Conservation (phyloP, 2,113 vertebrate species). For the Pteropus alecto region DNA sequence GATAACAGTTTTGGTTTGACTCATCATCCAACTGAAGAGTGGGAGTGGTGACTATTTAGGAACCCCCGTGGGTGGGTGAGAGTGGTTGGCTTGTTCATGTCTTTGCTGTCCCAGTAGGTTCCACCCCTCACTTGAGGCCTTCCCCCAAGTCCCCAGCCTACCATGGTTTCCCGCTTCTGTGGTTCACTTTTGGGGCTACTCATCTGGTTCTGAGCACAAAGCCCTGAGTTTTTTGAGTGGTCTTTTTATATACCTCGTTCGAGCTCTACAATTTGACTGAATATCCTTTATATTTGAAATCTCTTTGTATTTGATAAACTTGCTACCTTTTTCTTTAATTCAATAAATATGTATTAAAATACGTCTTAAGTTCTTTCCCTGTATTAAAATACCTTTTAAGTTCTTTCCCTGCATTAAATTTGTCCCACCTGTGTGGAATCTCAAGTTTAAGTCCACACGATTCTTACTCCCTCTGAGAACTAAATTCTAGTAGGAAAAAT, state of each 20-base stretch:
- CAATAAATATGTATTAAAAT: neutral
- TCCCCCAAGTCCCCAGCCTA: neutral
- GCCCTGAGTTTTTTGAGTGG: neutral
- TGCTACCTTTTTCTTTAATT: neutral
- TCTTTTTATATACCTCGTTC: neutral
- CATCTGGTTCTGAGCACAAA: neutral
- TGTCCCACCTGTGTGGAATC: neutral
- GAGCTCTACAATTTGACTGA: neutral
- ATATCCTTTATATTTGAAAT: neutral
- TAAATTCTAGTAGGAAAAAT: neutral
- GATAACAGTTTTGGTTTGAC: conserved; percentile 43
- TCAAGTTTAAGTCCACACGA: neutral
- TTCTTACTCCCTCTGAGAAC: neutral
- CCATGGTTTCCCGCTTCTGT: neutral
- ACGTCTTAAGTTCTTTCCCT: neutral
- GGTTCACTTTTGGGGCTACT: neutral
- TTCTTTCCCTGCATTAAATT: neutral
- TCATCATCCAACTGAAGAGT: neutral
- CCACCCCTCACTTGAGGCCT: neutral
- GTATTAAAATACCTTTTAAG: neutral
- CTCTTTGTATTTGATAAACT: neutral
- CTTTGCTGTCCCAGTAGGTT: too few species aligned
- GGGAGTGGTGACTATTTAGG: neutral
- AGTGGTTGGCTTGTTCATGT: neutral
- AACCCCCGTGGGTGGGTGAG: neutral